Evolutionary conservation across 2,113 vertebrate species (phyloP).

Genomic region (Neomonachus schauinslandi): DNA sequence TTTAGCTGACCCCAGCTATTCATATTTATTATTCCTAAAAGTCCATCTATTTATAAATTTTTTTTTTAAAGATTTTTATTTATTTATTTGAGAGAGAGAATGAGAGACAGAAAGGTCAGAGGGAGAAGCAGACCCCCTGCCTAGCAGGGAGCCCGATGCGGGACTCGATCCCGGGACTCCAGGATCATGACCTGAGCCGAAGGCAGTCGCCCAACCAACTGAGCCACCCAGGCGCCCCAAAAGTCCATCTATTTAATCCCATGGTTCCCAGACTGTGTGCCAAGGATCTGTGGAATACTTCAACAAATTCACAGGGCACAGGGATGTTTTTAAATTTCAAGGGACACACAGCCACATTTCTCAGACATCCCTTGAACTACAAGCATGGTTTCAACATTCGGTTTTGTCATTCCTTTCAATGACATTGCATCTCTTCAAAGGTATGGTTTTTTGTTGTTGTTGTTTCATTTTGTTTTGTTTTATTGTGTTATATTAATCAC

Average conservation of each 20-base stretch:
- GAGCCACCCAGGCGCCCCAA: too few species aligned
- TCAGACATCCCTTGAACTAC: background rate
- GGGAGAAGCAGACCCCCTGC: too few species aligned
- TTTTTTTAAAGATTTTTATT: too few species aligned
- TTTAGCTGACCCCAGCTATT: conserved; percentile 44
- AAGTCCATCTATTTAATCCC: conserved; percentile 1
- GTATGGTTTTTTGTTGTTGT: background rate
- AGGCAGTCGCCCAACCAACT: too few species aligned
- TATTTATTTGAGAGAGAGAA: too few species aligned
- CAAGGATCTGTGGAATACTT: background rate
- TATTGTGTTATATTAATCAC: too few species aligned
- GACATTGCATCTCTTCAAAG: background rate
- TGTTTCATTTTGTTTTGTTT: too few species aligned
- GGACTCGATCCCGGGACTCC: too few species aligned
- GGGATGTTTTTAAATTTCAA: background rate
- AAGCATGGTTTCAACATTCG: background rate
- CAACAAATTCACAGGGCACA: background rate
- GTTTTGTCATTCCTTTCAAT: background rate
- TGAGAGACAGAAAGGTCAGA: too few species aligned
- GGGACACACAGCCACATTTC: background rate
- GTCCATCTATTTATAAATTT: conserved; percentile 29
- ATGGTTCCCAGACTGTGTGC: background rate
- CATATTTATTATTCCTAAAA: conserved; percentile 43
- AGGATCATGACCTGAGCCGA: too few species aligned
- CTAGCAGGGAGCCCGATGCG: too few species aligned